These are phyloP conservation scores for Cerastis rubricosa DNA, from an alignment of 2,888 invertebrate genomes.

Conservation along the genomic window DNA sequence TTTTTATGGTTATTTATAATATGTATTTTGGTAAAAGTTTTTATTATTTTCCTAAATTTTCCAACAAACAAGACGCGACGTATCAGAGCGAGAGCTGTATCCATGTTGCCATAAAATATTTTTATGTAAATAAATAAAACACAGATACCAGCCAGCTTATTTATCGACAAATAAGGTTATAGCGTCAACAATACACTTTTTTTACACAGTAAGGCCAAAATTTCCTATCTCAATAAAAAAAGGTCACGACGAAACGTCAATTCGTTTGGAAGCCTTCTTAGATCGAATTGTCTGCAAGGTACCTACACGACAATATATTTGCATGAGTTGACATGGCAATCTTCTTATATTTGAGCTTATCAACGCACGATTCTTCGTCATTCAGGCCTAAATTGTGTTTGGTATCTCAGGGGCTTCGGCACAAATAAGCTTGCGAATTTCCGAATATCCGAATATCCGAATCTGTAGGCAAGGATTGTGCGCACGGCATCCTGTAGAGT, in stretches of 20 bases:
- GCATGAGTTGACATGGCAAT: conserved; percentile 77
- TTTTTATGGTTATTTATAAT: not conserved
- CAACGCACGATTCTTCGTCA: conserved; percentile 78
- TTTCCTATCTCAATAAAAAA: conserved; percentile 81
- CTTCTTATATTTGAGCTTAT: conserved; percentile 81
- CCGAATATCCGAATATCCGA: conserved; percentile 52
- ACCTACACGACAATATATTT: conserved; percentile 73
- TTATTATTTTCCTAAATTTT: conserved; percentile 6
- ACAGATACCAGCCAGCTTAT: conserved; percentile 37
- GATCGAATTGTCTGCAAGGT: conserved; percentile 79
- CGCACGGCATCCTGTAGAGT: conserved; percentile 45
- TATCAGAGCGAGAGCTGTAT: not conserved
- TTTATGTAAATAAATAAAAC: conserved; percentile 43
- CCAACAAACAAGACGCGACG: conserved; percentile 1
- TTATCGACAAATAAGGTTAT: conserved; percentile 60
- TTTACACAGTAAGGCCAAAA: conserved; percentile 66
- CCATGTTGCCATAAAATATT: conserved; percentile 24
- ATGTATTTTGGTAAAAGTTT: not conserved
- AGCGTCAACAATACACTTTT: conserved; percentile 69
- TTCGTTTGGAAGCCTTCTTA: conserved; percentile 75
- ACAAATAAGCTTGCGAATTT: conserved; percentile 68
- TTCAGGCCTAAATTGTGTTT: conserved; percentile 78
- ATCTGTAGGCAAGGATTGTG: conserved; percentile 50
- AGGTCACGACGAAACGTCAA: conserved; percentile 80
- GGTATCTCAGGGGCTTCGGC: conserved; percentile 66